A percentile compares a stretch with the other conserved stretches of the same genome.
Conservation (phyloP, 1,140 invertebrate genomes). For the Lysiphlebus fabarum region DNA sequence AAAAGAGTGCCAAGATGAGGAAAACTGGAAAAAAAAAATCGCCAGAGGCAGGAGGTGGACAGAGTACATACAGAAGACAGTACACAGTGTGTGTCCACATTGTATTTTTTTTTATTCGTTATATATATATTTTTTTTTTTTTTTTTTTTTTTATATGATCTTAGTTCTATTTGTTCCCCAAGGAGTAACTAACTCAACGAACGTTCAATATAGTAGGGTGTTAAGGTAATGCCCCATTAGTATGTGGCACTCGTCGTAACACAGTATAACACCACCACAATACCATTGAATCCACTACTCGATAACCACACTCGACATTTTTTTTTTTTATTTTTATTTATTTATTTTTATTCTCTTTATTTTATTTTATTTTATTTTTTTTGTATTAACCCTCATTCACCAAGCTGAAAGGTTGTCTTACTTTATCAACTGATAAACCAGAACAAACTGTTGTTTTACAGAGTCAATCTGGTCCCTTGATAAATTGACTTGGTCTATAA, state of each 20-base stretch:
- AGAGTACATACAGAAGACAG: neutral
- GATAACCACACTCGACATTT: constrained; percentile 23
- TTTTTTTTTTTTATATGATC: constrained; percentile 14
- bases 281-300: constrained; percentile 20
- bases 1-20: neutral
- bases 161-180: constrained; percentile 31
- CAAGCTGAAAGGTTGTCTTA: no score
- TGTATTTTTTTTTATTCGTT: constrained; percentile 7
- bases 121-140: constrained; percentile 7
- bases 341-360: constrained; percentile 8
- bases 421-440: no score
- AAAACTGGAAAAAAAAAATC: neutral
- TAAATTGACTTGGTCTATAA: no score
- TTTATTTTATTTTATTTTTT: neutral
- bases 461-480: no score
- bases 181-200: constrained; percentile 54
- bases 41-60: constrained; percentile 20
- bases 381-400: no score
- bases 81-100: constrained; percentile 4
- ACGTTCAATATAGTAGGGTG: constrained; percentile 45
- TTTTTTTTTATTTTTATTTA: constrained; percentile 17
- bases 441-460: no score
- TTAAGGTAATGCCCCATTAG: constrained; percentile 56
- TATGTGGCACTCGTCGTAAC: constrained; percentile 51
- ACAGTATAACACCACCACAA: constrained; percentile 41